Evolutionary conservation across 2,797 vertebrate genomes (phyloP), one percentile per base, ranked within the genome.

Genomic region (Megalops cyprinoides): DNA sequence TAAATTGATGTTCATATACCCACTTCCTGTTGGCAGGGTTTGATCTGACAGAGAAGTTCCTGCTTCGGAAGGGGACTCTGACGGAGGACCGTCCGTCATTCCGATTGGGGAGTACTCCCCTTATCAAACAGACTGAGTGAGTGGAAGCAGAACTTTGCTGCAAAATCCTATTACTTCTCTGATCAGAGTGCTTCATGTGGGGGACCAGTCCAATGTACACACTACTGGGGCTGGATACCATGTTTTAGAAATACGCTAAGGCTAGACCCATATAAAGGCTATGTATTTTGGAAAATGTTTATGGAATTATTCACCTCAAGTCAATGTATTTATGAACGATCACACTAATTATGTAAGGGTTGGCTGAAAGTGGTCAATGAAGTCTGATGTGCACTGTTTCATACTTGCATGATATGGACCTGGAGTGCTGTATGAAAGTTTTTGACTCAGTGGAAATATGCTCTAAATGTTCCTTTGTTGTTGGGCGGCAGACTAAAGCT

Each of bases 11-110:
- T 34, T 56, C 25, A 80, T 60, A 4, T 85, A 0, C n/a, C 42
- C 28, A 69, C 83, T 62, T 73, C 53, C 7, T 85, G 84, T 82
- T 42, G 20, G 20, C 91, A 99, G 98, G 98, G 82, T 97, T 97
- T 89, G 97, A 99, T 91, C 93, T 99, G 84, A 94, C 96, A 71
- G 96, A 97, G 88, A 96, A 90, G 74, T 99, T 99, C 93, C 95
- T 97, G 85, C 92, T 96, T 78, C 94, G 95, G 83, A 97, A 92
- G 83, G 93, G 95, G 55, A 93, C 95, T 18, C 92, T 95, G 82
- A 92, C 93, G 86, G 93, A 95, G 73, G 95, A 96, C 87, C 94
- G 95, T 89, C 85, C 90, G 3, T 96, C 97, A 25, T 98, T 96
- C 92, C 96, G 95, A 82, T 89, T 99, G 85, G 98, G 98, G 89